These are phyloP conservation scores for Alethe diademata DNA, from an alignment of 2,113 vertebrate genomes.

Conservation along the genomic window DNA sequence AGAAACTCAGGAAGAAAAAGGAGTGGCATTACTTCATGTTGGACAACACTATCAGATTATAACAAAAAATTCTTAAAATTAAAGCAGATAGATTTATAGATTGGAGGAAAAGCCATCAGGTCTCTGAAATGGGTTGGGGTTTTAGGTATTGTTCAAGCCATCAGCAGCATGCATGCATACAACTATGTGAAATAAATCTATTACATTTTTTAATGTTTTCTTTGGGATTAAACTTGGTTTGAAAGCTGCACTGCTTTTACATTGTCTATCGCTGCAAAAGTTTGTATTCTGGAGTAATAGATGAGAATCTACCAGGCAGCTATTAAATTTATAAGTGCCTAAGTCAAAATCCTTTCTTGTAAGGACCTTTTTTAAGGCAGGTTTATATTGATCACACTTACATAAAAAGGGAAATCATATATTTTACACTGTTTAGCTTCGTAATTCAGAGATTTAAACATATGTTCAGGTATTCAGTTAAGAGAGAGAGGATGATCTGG, in stretches of 20 bases:
- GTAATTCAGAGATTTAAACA: constrained; percentile 28
- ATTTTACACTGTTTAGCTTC: constrained; percentile 17
- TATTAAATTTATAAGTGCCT: constrained; percentile 24
- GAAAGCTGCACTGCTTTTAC: neutral
- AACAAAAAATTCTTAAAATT: neutral
- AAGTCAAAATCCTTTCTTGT: neutral
- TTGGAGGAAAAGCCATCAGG: neutral
- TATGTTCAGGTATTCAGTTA: neutral
- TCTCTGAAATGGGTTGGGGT: neutral
- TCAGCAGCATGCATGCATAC: neutral
- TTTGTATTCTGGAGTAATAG: neutral
- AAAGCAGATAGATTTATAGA: neutral
- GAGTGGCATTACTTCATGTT: neutral
- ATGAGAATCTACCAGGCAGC: neutral
- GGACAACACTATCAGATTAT: neutral
- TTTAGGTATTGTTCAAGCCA: neutral
- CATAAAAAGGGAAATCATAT: neutral
- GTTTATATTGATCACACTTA: constrained; percentile 16
- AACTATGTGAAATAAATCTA: neutral
- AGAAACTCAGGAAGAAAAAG: neutral
- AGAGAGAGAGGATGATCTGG: neutral
- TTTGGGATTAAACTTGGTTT: neutral
- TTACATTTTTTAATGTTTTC: neutral
- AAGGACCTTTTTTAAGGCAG: neutral
- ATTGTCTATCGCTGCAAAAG: neutral